phyloP scores from a whole-genome alignment of 2,113 vertebrate genomes.

The Silurus meridionalis region DNA sequence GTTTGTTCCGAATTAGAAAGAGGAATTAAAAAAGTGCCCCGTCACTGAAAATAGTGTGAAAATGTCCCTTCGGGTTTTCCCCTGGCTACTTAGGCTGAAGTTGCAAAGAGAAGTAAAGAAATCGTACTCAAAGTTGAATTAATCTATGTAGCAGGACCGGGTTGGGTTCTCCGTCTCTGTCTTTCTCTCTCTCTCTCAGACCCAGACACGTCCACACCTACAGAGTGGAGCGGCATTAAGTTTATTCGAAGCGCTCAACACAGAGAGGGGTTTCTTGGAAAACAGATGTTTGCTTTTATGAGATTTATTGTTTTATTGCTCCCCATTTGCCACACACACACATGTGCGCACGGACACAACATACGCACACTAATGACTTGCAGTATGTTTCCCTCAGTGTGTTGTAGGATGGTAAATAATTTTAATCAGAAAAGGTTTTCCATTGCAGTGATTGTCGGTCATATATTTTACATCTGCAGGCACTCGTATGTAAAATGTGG shows the following conservation, averaged over 20 bases:
- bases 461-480: neutral
- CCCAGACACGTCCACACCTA: neutral
- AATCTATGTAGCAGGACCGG: neutral
- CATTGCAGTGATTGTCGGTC: slow-evolving; percentile 1
- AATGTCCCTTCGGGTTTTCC: neutral
- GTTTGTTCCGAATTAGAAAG: neutral
- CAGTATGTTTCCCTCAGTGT: slow-evolving; percentile 13
- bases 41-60: neutral
- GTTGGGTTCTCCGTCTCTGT: neutral
- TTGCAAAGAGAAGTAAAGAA: neutral
- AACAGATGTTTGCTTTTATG: slow-evolving; percentile 11
- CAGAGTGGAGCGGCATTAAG: neutral
- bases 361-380: neutral
- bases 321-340: too few species aligned
- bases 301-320: neutral
- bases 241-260: neutral
- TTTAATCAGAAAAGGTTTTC: neutral
- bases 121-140: neutral
- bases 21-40: slow-evolving; percentile 3
- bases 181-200: neutral
- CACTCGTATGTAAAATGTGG: neutral
- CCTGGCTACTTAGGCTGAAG: neutral
- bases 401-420: slow-evolving; percentile 34
- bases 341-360: neutral
- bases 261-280: neutral